Percentiles rank a stretch among this genome's conserved stretches.
Conservation (phyloP, 2,888 invertebrate genomes). For the Chymomyza caudatula region DNA sequence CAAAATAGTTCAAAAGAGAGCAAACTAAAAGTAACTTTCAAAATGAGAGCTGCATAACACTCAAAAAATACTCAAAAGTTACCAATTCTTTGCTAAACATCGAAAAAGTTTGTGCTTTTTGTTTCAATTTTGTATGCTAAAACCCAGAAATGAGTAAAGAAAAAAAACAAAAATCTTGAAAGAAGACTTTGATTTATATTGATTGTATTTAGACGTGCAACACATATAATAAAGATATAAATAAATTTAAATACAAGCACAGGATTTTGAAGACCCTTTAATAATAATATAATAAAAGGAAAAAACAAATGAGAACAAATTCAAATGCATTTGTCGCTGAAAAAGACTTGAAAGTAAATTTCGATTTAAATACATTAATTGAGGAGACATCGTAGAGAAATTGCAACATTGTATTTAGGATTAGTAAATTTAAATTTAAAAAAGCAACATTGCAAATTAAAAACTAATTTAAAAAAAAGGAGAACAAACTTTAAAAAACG, state of each 20-base stretch:
- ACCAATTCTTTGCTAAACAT: constrained; percentile 25
- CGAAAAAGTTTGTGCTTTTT: constrained; percentile 49
- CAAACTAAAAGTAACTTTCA: constrained; percentile 25
- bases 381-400: constrained; percentile 41
- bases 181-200: constrained; percentile 60
- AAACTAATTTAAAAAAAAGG: constrained; percentile 19
- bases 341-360: constrained; percentile 68
- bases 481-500: constrained; percentile 44
- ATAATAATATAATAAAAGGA: constrained; percentile 39
- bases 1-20: constrained; percentile 23
- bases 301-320: constrained; percentile 66
- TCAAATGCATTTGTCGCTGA: constrained; percentile 72
- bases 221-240: constrained; percentile 53
- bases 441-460: constrained; percentile 28
- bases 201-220: constrained; percentile 55
- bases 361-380: constrained; percentile 68
- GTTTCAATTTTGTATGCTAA: constrained; percentile 30
- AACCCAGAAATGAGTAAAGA: constrained; percentile 1
- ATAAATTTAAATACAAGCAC: constrained; percentile 29
- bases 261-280: constrained; percentile 64
- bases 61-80: no score
- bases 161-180: not conserved
- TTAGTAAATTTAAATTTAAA: constrained; percentile 62
- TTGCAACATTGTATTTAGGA: constrained; percentile 65
- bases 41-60: no score